Evolutionary conservation across 30 jellyfish, hydroid and myxozoan genomes (phyloP), one percentile per base, ranked within the genome.

Genomic region (Sanderia malayensis): DNA sequence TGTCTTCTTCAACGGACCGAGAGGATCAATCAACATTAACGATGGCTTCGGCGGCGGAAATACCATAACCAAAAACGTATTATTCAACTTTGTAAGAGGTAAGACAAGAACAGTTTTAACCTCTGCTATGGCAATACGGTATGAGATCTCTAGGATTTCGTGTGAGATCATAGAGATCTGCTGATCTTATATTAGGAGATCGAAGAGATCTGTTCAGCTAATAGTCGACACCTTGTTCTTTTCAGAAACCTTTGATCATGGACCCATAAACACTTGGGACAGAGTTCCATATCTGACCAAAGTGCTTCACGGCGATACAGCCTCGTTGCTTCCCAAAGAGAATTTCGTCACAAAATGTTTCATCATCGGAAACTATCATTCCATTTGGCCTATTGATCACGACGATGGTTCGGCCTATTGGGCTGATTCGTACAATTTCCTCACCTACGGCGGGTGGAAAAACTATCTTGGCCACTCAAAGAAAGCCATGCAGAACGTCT

Each of bases 1-100:
- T 67, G 97, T 89, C 15, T 89, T 89, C 69, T 89, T 89, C 82
- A 89, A 83, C 46, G 97, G 97, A 11, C 97, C 97, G 4, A 83
- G 97, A 2, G 97, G 94, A 6, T 95, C 96, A 7, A 75, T 89
- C 41, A 89, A 89, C 79, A 65, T 89, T 52, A 89, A 89, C 52
- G 97, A 89, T 72, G 97, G 97, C 4, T 89, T 89, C 78, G 97
- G 97, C n/a, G 97, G 97, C 24, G 97, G 95, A 46, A 89, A 89
- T 79, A 41, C 45, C 21, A 68, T 89, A 28, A 65, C 91, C 29
- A 82, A 57, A 17, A 89, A 82, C 32, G 82, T 89, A 23, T 86
- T 89, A 37, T 89, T 89, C 79, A 89, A 89, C 49, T 89, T 89
- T 61, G 95, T 89, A 27, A 64, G 97, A 76, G 97, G 97, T 89